Evolutionary conservation across 2,797 vertebrate genomes (phyloP), one percentile per base, ranked within the genome.

Genomic region (Kryptolebias ocellatus): DNA sequence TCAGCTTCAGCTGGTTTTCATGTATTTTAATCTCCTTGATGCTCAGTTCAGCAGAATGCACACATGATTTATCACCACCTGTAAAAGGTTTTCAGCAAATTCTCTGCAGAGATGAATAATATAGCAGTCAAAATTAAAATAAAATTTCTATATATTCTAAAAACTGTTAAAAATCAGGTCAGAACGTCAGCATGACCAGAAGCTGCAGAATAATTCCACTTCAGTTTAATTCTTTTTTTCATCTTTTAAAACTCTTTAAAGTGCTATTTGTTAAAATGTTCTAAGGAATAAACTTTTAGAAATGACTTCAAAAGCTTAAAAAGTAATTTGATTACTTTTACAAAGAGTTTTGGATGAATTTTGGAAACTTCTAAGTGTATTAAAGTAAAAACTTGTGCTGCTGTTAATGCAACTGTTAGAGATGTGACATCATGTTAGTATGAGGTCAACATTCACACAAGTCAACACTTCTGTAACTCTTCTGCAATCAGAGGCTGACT

Each of bases 401-500:
- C 59, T 75, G 58, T 69, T 68, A 77, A 78, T 81, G 83, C 74
- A 85, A 84, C 80, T 69, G 45, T 79, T 83, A 70, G 53, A 68
- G 53, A 79, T 84, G 63, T 87, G 81, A 86, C 83, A 87, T 85
- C 87, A 87, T 83, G 60, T 77, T 77, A 81, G 78, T 82, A 87
- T 86, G 81, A 87, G 88, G 86, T 86, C 88, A 86, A 79, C 60
- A 56, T 77, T 66, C 46, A 47, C 67, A 81, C 67, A 72, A 81
- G 80, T 86, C 86, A 87, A 89, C 87, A 89, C 78, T 67, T 69
- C 72, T 90, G 90, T 86, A 91, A 89, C 82, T 85, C 80, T 81
- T 79, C 84, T 89, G 90, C 88, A 91, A 91, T 89, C 89, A 89
- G 76, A 85, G 76, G 83, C 80, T 88, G 80, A 90, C 84, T 89